Evolutionary conservation across 2,797 vertebrate species (phyloP), one percentile per base, ranked within the genome.

Genomic region (Melopsittacus undulatus): DNA sequence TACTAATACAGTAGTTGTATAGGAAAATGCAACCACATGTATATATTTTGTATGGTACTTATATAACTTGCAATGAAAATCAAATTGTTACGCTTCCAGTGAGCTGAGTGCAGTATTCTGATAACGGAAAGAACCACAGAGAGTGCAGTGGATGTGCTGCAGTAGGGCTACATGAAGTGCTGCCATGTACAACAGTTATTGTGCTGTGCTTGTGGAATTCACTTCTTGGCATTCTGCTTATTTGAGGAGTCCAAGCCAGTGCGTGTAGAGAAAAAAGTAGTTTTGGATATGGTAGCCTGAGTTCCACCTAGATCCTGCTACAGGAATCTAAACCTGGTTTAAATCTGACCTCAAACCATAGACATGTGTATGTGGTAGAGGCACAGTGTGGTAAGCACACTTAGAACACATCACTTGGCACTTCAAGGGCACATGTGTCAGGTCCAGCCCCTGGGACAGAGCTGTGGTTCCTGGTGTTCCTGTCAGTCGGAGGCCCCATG

Each of bases 141-240:
- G 76, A 64, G 64, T 88, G 49, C 52, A 57, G 24, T 59, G 78
- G 87, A 66, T 88, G 73, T 91, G 72, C 95, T 91, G 85, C 24
- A 38, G 30, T 90, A 93, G 74, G 40, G 32, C 74, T 87, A 56
- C 74, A 49, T 57, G 74, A 87, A 93, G 89, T 79, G 87, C 89
- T 92, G 83, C 72, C 57, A 17, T 78, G 83, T 93, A 79, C 87
- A 97, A 86, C 78, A 92, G 94, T 91, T 95, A 30, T 42, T 90
- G 64, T 62, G 45, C 82, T 74, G 68, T 45, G 74, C 86, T 64
- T 30, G 38, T 62, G 70, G 78, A 83, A 40, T 78, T 91, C 76
- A 42, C 40, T 89, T 61, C 92, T 79, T 84, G 84, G 93, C 91
- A 73, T 87, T 91, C 91, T 92, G 52, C 72, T 16, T 92, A 29